Percentiles rank a stretch among this genome's conserved stretches.
phyloP scores from a whole-genome alignment of 1,140 invertebrate genomes.

The Antheraea mylitta region DNA sequence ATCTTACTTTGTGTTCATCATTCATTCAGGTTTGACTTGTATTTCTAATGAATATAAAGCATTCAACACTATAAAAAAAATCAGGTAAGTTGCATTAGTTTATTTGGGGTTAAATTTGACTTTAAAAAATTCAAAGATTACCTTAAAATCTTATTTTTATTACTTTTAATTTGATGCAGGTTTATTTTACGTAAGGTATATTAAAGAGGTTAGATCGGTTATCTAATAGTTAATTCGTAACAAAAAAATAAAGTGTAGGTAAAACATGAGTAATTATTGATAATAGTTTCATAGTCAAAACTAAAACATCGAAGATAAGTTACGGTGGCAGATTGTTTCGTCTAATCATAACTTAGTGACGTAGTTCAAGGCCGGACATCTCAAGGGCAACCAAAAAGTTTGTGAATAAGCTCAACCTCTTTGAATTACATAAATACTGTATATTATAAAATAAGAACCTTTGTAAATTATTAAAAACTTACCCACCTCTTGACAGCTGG shows the following conservation, averaged over 20 bases:
- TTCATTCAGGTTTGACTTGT: slow-evolving; percentile 39
- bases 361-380: slow-evolving; percentile 62
- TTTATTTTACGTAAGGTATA: slow-evolving; percentile 38
- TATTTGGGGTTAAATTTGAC: background rate
- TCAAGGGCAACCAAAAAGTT: slow-evolving; percentile 51
- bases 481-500: slow-evolving; percentile 82
- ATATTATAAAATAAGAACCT: slow-evolving; percentile 16
- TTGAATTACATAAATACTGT: background rate
- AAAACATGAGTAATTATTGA: no score
- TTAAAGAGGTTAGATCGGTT: slow-evolving; percentile 62
- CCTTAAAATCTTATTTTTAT: no score
- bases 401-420: slow-evolving; percentile 22
- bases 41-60: slow-evolving; percentile 4
- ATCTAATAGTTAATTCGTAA: slow-evolving; percentile 47
- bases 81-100: background rate
- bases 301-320: background rate
- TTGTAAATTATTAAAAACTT: slow-evolving; percentile 69
- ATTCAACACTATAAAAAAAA: background rate
- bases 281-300: background rate
- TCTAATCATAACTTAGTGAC: slow-evolving; percentile 37
- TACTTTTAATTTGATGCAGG: no score
- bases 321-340: slow-evolving; percentile 4
- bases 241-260: background rate
- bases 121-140: background rate
- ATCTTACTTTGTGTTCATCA: slow-evolving; percentile 36